Base-by-base conservation (phyloP, 2,113 vertebrate species). In the Megaptera novaeangliae region DNA sequence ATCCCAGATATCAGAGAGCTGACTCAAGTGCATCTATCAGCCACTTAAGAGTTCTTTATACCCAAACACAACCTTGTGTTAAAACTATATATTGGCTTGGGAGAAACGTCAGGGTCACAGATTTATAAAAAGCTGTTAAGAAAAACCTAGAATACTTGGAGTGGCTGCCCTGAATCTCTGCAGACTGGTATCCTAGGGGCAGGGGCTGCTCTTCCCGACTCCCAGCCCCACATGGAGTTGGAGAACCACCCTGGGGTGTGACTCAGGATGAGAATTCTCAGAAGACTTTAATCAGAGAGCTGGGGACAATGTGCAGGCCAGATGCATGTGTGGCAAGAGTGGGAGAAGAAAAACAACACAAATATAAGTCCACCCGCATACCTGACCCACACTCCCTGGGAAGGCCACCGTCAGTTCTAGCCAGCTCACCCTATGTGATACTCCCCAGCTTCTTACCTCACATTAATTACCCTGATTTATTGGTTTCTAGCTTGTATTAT, bases 261-360 rank as follows among this genome's bases (percentile, higher is more conserved):
- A 96, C 83, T 91, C 39, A 27, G 39, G n/a, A 77, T 82, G 34
- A 91, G 84, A 44, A 29, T 63, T 77, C 61, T 64, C 41, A 5
- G 72, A 72, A 80, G 20, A 52, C 34, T 90, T 87, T 14, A n/a
- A 82, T 95, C 78, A 68, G 69, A 41, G 6, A 15, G 14, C 52
- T 25, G n/a, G 23, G 55, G 78, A 39, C 69, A 9, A 41, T 14
- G 21, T 12, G 31, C 92, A 66, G 44, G 46, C 31, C 64, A 39
- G 52, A 87, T 4, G 57, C 68, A 9, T 15, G 8, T 52, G n/a
- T 21, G 25, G 6, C 66, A 57, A 85, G n/a, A 81, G 31, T 6
- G 3, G 83, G 14, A 80, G 18, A 69, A 93, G 63, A 78, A 59
- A 78, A 94, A 46, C n/a, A 36, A 23, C 49, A n/a, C 12, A 15